phyloP scores from a whole-genome alignment of 2,797 vertebrate species.

The Rhodeus uyekii region DNA sequence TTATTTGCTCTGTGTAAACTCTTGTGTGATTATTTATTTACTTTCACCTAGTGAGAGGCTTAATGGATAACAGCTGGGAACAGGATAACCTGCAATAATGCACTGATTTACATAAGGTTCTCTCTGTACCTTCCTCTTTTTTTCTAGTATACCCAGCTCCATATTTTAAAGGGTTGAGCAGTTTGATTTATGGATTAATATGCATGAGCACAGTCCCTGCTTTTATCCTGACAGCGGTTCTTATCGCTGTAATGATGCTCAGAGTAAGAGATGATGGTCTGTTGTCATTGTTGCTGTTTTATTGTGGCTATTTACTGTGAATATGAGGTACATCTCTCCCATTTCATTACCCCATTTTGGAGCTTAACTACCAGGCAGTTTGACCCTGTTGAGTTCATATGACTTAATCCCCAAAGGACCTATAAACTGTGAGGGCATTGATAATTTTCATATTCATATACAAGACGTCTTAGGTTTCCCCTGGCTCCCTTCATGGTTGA shows the following conservation, averaged over 20 bases:
- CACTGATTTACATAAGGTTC: constrained; percentile 8
- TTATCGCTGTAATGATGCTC: constrained; percentile 31
- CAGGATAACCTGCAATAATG: constrained; percentile 15
- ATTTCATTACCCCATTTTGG: constrained; percentile 4
- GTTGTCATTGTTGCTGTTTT: constrained; percentile 24
- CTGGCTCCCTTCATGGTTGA: constrained; percentile 74
- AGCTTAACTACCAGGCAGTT: constrained; percentile 28
- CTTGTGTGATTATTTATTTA: constrained; percentile 3
- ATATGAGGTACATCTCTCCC: constrained; percentile 3
- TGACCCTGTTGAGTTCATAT: constrained; percentile 60
- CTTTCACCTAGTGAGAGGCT: constrained; percentile 3
- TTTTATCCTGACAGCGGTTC: constrained; percentile 5
- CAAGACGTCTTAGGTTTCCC: constrained; percentile 67
- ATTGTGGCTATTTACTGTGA: constrained; percentile 28
- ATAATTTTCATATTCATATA: constrained; percentile 74
- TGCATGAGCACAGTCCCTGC: neutral
- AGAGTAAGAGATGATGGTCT: constrained; percentile 25
- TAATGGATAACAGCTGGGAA: constrained; percentile 26
- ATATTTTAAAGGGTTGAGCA: neutral
- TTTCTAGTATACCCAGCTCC: neutral
- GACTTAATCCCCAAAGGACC: constrained; percentile 61
- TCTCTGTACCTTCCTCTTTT: neutral
- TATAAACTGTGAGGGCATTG: constrained; percentile 62
- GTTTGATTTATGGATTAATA: neutral
- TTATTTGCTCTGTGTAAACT: neutral